Base-by-base conservation (phyloP, 2,113 vertebrate genomes). In the Vulpes lagopus region DNA sequence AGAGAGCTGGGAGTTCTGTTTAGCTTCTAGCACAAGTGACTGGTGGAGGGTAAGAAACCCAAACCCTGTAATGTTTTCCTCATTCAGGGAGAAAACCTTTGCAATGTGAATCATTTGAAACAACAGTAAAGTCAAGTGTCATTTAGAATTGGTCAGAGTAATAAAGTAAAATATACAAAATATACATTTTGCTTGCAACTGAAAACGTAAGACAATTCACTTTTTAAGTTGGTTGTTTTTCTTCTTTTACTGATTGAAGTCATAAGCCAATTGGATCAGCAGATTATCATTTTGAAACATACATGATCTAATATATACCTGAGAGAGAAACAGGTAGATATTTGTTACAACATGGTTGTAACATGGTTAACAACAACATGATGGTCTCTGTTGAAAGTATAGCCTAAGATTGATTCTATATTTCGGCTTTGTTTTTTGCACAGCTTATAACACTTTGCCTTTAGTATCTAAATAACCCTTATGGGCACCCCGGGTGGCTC, bases 11-110 rank as follows among this genome's bases (percentile, higher is more conserved):
- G 97, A 96, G 96, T 59, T 79, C 93, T 94, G 27, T 89, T 98
- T 95, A 96, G 73, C 79, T 98, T 85, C 60, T n/a, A 96, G 96
- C 92, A 81, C n/a, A 94, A 96, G 83, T 91, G 95, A 96, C 97
- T 94, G 78, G 95, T 95, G 74, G 94, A 97, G 91, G 51, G 32
- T 94, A 93, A 97, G 97, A 98, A 98, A 98, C 16, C 59, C 89
- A 64, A 96, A 53, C 5, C 83, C 84, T 95, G 67, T 88, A 93
- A 95, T 71, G n/a, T 43, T 89, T 98, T 98, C 65, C 17, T 80
- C 94, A 97, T 94, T 98, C 97, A 97, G 76, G 97, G 91, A 93
- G n/a, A n/a, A 79, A 94, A 92, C 92, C 81, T 97, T 93, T 93
- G 8, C 89, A 82, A 55, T 96, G 0, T 57, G 95, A 97, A 78